A percentile compares a stretch with the other conserved stretches of the same genome.
Evolutionary conservation across 2,888 invertebrate species (phyloP).

Genomic region (Cephus pygmeus): DNA sequence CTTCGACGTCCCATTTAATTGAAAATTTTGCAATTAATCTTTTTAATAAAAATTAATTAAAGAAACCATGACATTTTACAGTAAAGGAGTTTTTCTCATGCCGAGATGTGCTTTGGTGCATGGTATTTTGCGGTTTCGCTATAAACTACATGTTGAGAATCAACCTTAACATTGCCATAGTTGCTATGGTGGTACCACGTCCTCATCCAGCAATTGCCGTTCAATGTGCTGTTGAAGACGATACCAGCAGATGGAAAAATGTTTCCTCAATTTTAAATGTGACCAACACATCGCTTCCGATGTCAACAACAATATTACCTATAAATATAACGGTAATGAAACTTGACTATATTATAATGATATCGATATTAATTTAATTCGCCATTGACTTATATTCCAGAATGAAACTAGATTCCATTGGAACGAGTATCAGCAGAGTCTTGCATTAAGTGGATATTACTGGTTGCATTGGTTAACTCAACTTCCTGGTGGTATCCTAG

Average conservation of each 20-base stretch:
- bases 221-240: constrained; percentile 43
- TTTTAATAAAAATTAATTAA: too few relatives aligned
- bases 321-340: constrained; percentile 23
- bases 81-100: constrained; percentile 55
- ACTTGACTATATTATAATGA: neutral
- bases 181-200: constrained; percentile 71
- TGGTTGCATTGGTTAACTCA: constrained; percentile 80
- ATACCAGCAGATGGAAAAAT: constrained; percentile 19
- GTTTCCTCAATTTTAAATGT: constrained; percentile 19
- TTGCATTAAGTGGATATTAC: constrained; percentile 77
- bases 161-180: constrained; percentile 76
- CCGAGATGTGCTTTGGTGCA: constrained; percentile 71
- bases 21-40: neutral
- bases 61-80: constrained; percentile 14
- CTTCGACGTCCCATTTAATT: too few relatives aligned
- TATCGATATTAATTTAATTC: neutral
- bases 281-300: constrained; percentile 31
- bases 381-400: constrained; percentile 25
- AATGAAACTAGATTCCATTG: constrained; percentile 68
- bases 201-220: constrained; percentile 40
- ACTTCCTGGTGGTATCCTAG: constrained; percentile 78
- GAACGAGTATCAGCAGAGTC: constrained; percentile 75
- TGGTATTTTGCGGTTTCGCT: constrained; percentile 75
- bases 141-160: constrained; percentile 77
- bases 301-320: neutral